phyloP scores from a whole-genome alignment of 2,113 vertebrate species.

The Okapia johnstoni region DNA sequence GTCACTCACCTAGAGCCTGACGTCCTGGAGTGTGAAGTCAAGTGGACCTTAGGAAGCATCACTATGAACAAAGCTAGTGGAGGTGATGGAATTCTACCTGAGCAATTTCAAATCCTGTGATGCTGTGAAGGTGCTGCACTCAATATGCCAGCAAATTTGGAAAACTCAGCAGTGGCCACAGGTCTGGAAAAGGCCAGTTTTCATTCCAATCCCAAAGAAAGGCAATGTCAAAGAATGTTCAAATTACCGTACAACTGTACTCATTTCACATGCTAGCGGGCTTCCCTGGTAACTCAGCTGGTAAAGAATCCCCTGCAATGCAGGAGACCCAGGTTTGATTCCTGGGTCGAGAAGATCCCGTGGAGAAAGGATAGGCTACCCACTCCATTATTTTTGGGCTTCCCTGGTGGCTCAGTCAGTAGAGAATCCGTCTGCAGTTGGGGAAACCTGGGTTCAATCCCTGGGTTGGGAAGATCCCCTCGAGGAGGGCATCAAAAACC shows the following conservation, averaged over 20 bases:
- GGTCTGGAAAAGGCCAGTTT: neutral
- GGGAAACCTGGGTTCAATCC: neutral
- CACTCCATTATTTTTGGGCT: neutral
- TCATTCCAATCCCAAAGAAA: neutral
- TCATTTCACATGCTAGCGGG: neutral
- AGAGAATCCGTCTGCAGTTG: neutral
- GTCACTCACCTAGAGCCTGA: neutral
- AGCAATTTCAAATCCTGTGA: neutral
- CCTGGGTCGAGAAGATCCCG: rapidly evolving
- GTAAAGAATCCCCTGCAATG: neutral
- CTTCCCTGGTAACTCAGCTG: neutral
- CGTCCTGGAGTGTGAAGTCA: neutral
- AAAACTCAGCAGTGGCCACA: neutral
- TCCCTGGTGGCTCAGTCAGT: neutral
- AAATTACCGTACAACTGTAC: neutral
- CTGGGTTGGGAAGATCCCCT: neutral
- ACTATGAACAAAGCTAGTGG: neutral
- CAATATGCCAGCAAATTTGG: neutral
- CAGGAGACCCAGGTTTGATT: neutral
- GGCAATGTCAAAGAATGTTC: neutral
- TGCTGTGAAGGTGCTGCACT: neutral
- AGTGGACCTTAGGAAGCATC: neutral
- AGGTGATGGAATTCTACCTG: neutral
- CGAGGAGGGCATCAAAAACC: neutral
- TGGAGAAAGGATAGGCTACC: neutral